Evolutionary conservation across 1,140 invertebrate species (phyloP).

Genomic region (Formica exsecta): DNA sequence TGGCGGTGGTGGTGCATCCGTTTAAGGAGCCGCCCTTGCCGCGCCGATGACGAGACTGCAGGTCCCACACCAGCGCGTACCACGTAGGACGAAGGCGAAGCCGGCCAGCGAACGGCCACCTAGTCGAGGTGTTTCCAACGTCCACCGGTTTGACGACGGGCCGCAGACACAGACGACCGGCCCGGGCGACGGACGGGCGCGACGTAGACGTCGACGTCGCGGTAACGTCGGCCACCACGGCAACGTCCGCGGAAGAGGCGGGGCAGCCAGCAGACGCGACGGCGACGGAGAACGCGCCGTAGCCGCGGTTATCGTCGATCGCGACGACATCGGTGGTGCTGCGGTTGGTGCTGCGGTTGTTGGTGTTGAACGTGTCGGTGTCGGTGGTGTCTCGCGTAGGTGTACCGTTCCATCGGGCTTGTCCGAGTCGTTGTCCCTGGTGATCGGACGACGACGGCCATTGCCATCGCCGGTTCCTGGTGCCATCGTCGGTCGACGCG

Average conservation of each 20-base stretch:
- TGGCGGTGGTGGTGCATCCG: conserved; percentile 73
- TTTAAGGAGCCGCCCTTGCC: conserved; percentile 76
- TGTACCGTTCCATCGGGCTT: conserved; percentile 10
- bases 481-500: conserved; percentile 11
- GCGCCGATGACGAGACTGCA: conserved; percentile 80
- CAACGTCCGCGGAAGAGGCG: conserved; percentile 37
- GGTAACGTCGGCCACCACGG: conserved; percentile 60
- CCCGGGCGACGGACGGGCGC: conserved; percentile 70
- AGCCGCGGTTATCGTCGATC: conserved; percentile 42
- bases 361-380: conserved; percentile 67
- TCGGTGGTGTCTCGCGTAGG: conserved; percentile 53
- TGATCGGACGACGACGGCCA: conserved; percentile 36
- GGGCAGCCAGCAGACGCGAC: neutral
- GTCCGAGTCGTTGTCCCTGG: conserved; percentile 14
- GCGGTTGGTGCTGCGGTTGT: conserved; percentile 59
- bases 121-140: conserved; percentile 17
- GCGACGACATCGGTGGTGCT: conserved; percentile 64
- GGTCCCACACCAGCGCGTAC: conserved; percentile 63
- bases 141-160: conserved; percentile 45
- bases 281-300: conserved; percentile 51
- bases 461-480: conserved; percentile 6
- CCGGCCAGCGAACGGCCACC: conserved; percentile 49
- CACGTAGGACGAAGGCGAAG: conserved; percentile 71
- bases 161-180: conserved; percentile 46
- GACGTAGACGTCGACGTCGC: conserved; percentile 78